These are phyloP conservation scores for Myoxocephalus aenaeus DNA, from an alignment of 2,797 vertebrate species.

Conservation along the genomic window DNA sequence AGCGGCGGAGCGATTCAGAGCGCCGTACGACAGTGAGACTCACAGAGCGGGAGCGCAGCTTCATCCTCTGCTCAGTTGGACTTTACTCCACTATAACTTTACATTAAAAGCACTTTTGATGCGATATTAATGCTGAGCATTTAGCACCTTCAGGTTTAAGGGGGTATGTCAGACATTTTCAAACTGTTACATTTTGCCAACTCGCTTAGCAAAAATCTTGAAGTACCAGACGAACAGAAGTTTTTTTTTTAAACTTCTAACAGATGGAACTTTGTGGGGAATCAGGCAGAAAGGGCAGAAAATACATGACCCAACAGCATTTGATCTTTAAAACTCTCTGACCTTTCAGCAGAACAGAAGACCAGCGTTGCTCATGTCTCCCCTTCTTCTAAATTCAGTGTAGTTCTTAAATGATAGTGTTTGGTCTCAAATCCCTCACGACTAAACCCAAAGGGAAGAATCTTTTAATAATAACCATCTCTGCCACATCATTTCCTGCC, in stretches of 20 bases:
- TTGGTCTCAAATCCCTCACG: conserved; percentile 12
- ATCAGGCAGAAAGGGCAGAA: conserved; percentile 13
- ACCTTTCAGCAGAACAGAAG: not conserved
- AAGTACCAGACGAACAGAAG: not conserved
- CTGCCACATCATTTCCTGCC: conserved; percentile 28
- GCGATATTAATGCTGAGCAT: not conserved
- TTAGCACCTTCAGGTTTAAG: not conserved
- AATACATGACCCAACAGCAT: conserved; percentile 1
- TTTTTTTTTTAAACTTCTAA: not conserved
- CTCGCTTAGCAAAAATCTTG: not conserved
- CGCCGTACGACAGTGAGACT: too few species aligned
- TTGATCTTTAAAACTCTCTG: conserved; percentile 26
- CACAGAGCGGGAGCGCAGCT: too few species aligned
- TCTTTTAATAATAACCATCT: conserved; percentile 31
- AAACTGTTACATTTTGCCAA: not conserved
- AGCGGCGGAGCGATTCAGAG: too few species aligned
- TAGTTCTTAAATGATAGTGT: not conserved
- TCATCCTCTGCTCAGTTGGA: too few species aligned
- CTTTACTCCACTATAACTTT: too few species aligned
- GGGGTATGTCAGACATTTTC: not conserved
- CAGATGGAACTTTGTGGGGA: not conserved
- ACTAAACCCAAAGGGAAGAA: conserved; percentile 16
- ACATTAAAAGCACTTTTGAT: too few species aligned
- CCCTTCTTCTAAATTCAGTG: not conserved
- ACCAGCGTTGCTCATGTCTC: not conserved